Conservation (phyloP, 2,797 vertebrate genomes). For the Lacerta viridis region DNA sequence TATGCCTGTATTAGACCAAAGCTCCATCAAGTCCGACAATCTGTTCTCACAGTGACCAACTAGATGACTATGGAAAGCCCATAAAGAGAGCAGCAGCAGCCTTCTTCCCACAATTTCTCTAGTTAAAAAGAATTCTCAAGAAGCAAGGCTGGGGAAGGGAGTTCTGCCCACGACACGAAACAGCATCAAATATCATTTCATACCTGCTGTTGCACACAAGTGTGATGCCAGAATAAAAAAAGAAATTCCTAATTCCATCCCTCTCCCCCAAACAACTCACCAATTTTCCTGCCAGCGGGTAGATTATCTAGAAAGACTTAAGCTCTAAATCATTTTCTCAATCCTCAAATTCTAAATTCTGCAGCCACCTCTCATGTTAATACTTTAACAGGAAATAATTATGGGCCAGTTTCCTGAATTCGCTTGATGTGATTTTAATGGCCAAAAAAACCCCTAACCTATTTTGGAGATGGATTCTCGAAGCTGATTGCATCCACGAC, state of each 20-base stretch:
- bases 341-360: slow-evolving; percentile 35
- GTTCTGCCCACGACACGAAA: not conserved
- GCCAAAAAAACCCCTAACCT: not conserved
- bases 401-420: slow-evolving; percentile 26
- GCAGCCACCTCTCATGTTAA: slow-evolving; percentile 21
- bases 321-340: slow-evolving; percentile 36
- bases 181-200: not conserved
- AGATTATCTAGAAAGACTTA: slow-evolving; percentile 9
- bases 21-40: too few species aligned
- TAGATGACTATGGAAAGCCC: too few species aligned
- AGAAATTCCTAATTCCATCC: not conserved
- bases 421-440: slow-evolving; percentile 21
- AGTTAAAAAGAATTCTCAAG: not conserved
- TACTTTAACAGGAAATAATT: slow-evolving; percentile 33
- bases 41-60: too few species aligned
- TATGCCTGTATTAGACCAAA: too few species aligned
- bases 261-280: slow-evolving; percentile 1
- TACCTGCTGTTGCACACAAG: not conserved
- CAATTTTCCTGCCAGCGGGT: slow-evolving; percentile 35
- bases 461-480: not conserved
- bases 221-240: not conserved
- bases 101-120: not conserved
- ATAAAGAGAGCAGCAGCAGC: too few species aligned
- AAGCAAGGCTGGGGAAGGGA: not conserved
- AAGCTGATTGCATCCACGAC: not conserved